Base-by-base conservation (phyloP, 2,113 vertebrate species). In the Jaculus jaculus region DNA sequence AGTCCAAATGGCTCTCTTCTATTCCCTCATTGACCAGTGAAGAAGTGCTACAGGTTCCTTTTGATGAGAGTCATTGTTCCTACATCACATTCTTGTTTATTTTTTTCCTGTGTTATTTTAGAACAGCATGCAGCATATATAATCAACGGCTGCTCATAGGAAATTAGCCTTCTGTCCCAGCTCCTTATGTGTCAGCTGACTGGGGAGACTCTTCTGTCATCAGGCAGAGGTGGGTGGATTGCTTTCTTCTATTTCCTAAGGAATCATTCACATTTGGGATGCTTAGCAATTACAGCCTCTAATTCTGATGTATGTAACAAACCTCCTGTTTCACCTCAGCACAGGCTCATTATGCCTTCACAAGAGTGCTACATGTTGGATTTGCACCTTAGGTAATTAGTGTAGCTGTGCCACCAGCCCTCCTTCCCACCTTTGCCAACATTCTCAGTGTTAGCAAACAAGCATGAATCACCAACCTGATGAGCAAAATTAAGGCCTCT, bases 351-450 rank as follows among this genome's bases (percentile, higher is more conserved):
- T 97, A 97, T 1, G 34, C 86, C 60, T 96, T 8, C 66, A 32
- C 28, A 96, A 82, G 96, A 91, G 58, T 54, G 92, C 96, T 96
- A 77, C 97, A 95, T 94, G 94, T 96, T 97, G 97, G 97, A 97
- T 98, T 97, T 97, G 96, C 97, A 97, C 95, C 95, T 97, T 80
- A 47, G 15, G 96, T 98, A 98, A 98, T 98, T 98, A 98, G 97
- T 71, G 37, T 15, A 96, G 91, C 95, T 94, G 87, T 86, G 91
- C 88, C 96, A 95, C 96, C 97, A 94, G 94, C 94, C 95, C 75
- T 96, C 92, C 96, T 97, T 96, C 97, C 96, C 77, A 91, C 97
- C 96, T 97, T 97, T 97, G 96, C 96, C 94, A 96, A 96, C 0
- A 0, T 87, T 95, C 96, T 97, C 96, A 93, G 97, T 96, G 97